Percentiles rank a stretch among this genome's conserved stretches.
Conservation (phyloP, 2,113 vertebrate species). For the Peromyscus polionotus region DNA sequence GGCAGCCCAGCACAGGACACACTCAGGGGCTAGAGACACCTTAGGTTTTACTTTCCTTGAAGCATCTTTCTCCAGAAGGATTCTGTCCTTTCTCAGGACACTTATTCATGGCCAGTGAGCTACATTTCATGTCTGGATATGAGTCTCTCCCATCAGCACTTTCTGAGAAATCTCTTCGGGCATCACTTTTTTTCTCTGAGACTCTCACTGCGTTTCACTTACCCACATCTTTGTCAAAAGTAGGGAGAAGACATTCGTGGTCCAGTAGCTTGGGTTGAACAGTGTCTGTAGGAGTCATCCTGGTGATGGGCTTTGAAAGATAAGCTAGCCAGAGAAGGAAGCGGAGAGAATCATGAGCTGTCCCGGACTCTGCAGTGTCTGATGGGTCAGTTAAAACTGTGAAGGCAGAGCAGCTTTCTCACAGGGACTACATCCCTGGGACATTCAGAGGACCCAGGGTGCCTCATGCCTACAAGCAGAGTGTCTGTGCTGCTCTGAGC, state of each 20-base stretch:
- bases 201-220: neutral
- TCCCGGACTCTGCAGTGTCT: neutral
- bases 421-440: neutral
- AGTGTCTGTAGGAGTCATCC: neutral
- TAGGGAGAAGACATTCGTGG: neutral
- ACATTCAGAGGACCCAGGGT: neutral
- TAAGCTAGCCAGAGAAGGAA: neutral
- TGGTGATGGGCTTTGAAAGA: neutral
- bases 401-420: neutral
- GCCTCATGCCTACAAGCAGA: neutral
- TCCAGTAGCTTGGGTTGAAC: neutral
- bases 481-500: neutral
- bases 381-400: neutral
- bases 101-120: neutral
- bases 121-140: neutral
- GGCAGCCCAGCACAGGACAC: neutral
- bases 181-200: constrained; percentile 55
- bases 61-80: neutral
- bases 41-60: neutral
- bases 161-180: neutral
- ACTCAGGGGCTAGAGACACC: neutral
- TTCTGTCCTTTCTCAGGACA: neutral
- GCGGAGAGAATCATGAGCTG: neutral
- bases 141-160: neutral
- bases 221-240: neutral